Evolutionary conservation across 2,113 vertebrate genomes (phyloP), one percentile per base, ranked within the genome.

Genomic region (Chauna torquata): DNA sequence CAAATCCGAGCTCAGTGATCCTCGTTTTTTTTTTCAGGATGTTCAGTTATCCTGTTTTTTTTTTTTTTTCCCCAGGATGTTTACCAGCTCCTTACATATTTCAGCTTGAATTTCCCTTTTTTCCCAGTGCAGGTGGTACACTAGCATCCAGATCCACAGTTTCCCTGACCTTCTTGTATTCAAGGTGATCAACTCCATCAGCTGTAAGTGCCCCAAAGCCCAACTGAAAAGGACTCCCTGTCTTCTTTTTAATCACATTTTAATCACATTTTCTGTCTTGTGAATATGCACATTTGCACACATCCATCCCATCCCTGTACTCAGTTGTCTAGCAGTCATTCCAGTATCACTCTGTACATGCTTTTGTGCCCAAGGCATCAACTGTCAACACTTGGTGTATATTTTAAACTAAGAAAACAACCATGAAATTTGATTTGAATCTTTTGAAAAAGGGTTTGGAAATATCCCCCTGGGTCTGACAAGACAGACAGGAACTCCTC

Each of bases 351-450:
- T 95, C 91, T 86, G 91, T 61, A 87, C 59, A 27, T 40, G 75
- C 80, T 84, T 92, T 97, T 92, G 80, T 96, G 96, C 97, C 96
- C 71, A 81, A 95, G 96, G 96, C 95, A 96, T 47, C 66, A 61
- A 27, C 95, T 95, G 95, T 96, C 97, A 96, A 77, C 91, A 86
- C 96, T 90, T 16, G 28, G 81, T 87, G 89, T 57, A 27, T 79
- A 91, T 57, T 92, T 94, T 86, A 95, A 90, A 93, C 62, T 49
- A 54, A 96, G 82, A 95, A 89, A 96, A 90, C 83, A 93, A 92
- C 69, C 69, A 92, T 86, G 92, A 94, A 94, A 93, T 91, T 71
- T 61, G 40, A 90, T 92, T 92, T 88, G n/a, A 82, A 75, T 78
- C 57, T 72, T 80, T 86, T 80, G 3, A 6, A 65, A 66, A n/a